phyloP scores from a whole-genome alignment of 2,888 invertebrate species.

The Alitta virens region DNA sequence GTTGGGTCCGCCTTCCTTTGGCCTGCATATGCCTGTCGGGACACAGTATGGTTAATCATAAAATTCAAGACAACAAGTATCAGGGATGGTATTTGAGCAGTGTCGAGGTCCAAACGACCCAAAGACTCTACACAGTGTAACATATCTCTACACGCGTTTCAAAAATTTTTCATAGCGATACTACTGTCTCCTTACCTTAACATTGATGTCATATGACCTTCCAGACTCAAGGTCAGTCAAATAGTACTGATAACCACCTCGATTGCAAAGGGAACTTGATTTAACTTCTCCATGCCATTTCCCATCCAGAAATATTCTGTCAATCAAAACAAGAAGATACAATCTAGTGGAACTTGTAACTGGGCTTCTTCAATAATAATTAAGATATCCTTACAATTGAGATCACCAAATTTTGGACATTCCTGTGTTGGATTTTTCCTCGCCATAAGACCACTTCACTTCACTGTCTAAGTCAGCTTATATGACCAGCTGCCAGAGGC shows the following conservation, averaged over 20 bases:
- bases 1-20: constrained; percentile 40
- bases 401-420: neutral
- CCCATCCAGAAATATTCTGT: constrained; percentile 52
- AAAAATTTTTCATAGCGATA: neutral
- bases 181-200: constrained; percentile 37
- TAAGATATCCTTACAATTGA: neutral
- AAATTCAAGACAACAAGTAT: too few relatives aligned
- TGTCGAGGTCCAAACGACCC: too few relatives aligned
- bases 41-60: constrained; percentile 13
- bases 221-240: constrained; percentile 50
- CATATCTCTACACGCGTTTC: too few relatives aligned
- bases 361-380: neutral
- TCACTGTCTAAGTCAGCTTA: too few relatives aligned
- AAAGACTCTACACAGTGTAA: too few relatives aligned
- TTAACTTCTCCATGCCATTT: constrained; percentile 53
- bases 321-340: too few relatives aligned
- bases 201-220: constrained; percentile 50
- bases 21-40: constrained; percentile 47
- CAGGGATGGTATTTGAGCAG: too few relatives aligned
- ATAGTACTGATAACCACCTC: constrained; percentile 53
- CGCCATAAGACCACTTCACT: too few relatives aligned
- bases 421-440: neutral
- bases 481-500: too few relatives aligned
- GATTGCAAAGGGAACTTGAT: constrained; percentile 43
- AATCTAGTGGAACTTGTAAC: neutral